Base-by-base conservation (phyloP, 2,888 invertebrate genomes). In the Nemurella pictetii region DNA sequence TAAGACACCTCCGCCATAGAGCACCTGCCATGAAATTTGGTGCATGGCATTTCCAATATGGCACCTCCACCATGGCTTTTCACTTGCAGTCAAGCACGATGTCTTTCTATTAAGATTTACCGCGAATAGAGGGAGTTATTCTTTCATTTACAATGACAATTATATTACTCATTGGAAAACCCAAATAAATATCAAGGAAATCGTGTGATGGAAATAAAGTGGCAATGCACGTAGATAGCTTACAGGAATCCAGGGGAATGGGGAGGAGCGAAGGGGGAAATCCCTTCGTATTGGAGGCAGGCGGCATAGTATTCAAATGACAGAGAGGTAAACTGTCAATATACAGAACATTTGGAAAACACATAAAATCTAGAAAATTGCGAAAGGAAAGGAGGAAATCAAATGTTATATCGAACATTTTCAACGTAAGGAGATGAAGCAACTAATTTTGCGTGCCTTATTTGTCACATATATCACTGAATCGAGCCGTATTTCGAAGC, bases 391-490 rank as follows among this genome's bases (percentile, higher is more conserved):
- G 72, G 29, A 82, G 82, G 55, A 82, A 82, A 82, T 82, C 82
- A 82, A 82, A 82, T 29, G 82, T 82, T 82, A 82, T 82, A 82
- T 36, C 20, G 29, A 82, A 55, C 82, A 82, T 55, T 55, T 72
- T 5, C 15, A 26, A 82, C 55, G 82, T 72, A 55, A 27, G 55
- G 82, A 82, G 72, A 82, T 82, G 82, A 82, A 85, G 80, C 85
- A 85, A 85, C 85, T 85, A 85, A 85, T 85, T 85, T 84, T 77
- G 83, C 85, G 75, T 85, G 36, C 81, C 74, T 81, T 35, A 83
- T 84, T 36, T 55, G 84, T 85, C 85, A 85, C 85, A 85, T 85
- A 85, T 84, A 85, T 85, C 85, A 85, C 84, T 28, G 84, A 80
- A 84, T 85, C 74, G 85, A 28, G 75, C 73, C 78, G 30, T 4